phyloP scores from a whole-genome alignment of 2,888 invertebrate genomes.

The Rotaria macrura region DNA sequence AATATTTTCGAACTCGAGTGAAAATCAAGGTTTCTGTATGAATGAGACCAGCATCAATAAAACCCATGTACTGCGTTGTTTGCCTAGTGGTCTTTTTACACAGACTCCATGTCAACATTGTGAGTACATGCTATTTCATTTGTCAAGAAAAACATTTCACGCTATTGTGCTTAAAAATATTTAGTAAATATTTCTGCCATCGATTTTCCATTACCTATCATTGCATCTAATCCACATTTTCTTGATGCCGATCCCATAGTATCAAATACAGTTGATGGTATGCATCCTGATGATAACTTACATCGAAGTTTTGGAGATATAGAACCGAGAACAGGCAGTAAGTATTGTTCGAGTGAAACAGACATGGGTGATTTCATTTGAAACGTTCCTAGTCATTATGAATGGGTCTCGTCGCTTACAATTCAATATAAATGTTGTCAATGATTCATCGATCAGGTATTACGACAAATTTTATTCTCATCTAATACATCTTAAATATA shows the following conservation, averaged over 20 bases:
- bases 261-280: conserved; percentile 18
- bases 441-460: conserved; percentile 26
- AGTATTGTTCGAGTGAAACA: not conserved
- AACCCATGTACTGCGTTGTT: conserved; percentile 22
- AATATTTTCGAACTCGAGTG: conserved; percentile 39
- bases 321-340: conserved; percentile 26
- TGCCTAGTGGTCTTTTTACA: conserved; percentile 42
- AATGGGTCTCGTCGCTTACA: conserved; percentile 30
- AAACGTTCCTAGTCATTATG: not conserved
- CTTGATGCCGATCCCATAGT: conserved; percentile 38
- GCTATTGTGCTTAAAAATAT: not conserved
- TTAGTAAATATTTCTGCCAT: conserved; percentile 30
- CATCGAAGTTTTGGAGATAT: conserved; percentile 22
- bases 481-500: too few species aligned
- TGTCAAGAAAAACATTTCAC: too few species aligned
- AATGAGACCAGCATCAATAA: conserved; percentile 38
- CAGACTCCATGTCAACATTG: conserved; percentile 37
- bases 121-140: conserved; percentile 36
- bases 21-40: conserved; percentile 45
- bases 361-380: too few species aligned
- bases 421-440: conserved; percentile 25
- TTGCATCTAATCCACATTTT: conserved; percentile 44
- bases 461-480: not conserved
- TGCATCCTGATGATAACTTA: not conserved
- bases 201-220: conserved; percentile 38